Conservation (phyloP, 2,113 vertebrate genomes). For the Nasalis larvatus region DNA sequence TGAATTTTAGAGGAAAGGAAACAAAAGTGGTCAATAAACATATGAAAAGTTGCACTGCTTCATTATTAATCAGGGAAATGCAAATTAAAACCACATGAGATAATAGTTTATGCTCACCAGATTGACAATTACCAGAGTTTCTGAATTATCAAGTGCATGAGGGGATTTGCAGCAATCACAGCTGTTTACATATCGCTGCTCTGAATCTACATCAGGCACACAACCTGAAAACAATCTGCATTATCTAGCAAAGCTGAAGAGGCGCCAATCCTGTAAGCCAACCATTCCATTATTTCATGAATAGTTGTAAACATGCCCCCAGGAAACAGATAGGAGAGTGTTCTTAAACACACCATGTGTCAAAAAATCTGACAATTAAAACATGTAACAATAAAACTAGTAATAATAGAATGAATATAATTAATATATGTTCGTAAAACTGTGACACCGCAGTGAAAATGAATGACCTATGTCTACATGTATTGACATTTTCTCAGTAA, state of each 20-base stretch:
- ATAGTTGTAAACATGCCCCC: accelerated
- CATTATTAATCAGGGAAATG: not conserved
- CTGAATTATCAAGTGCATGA: not conserved
- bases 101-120: too few relatives aligned
- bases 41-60: not conserved
- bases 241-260: not conserved
- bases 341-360: not conserved
- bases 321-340: not conserved
- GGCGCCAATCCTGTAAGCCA: not conserved
- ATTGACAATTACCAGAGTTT: not conserved
- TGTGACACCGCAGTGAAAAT: too few relatives aligned
- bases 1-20: not conserved
- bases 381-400: not conserved
- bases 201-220: not conserved
- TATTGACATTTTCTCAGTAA: too few relatives aligned
- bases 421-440: not conserved
- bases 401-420: not conserved
- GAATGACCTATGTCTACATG: accelerated
- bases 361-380: not conserved
- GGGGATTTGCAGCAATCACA: not conserved
- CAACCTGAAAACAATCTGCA: not conserved
- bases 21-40: not conserved
- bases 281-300: not conserved
- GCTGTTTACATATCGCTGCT: not conserved
- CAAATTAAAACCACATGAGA: not conserved